Evolutionary conservation across 2,113 vertebrate species (phyloP).

Genomic region (Phalacrocorax brasilianus): DNA sequence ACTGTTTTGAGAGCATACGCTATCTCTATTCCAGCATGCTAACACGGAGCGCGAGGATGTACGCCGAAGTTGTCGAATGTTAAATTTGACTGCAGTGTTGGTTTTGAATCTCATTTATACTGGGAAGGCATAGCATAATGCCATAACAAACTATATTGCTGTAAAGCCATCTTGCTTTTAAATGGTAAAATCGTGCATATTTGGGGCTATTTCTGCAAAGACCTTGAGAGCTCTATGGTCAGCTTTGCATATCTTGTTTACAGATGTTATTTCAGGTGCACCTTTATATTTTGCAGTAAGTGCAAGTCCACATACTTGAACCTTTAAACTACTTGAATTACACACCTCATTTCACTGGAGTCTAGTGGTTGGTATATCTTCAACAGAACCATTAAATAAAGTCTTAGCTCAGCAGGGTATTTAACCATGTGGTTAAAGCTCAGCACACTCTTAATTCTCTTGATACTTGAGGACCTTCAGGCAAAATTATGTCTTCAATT

Average conservation of each 20-base stretch:
- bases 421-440: background rate
- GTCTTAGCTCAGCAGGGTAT: background rate
- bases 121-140: background rate
- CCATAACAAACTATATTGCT: background rate
- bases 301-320: background rate
- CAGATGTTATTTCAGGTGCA: background rate
- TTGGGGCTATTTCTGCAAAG: background rate
- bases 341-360: background rate
- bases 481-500: background rate
- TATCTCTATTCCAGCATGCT: background rate
- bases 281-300: background rate
- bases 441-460: background rate
- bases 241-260: background rate
- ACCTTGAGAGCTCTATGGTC: background rate
- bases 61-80: background rate
- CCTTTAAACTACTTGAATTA: background rate
- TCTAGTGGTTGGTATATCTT: background rate
- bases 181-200: background rate
- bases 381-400: background rate
- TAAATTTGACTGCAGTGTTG: background rate
- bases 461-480: background rate
- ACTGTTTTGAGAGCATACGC: background rate
- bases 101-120: background rate
- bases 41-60: background rate
- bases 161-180: background rate